Conservation (phyloP, 2,888 invertebrate genomes). For the Lasioglossum malachurum region DNA sequence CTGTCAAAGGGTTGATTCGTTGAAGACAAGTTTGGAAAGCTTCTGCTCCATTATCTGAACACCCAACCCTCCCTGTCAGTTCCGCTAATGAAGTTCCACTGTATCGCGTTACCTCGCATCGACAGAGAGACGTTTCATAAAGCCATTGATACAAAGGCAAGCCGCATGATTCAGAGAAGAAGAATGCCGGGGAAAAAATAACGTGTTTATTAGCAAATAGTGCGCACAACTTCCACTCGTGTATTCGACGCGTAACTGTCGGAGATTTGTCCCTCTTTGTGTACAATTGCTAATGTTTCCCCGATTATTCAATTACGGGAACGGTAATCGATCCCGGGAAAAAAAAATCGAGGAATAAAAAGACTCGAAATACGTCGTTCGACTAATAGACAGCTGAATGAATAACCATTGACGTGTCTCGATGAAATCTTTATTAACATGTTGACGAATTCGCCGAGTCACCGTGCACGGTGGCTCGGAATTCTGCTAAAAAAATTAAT, state of each 20-base stretch:
- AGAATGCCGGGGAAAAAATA: constrained; percentile 11
- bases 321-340: constrained; percentile 62
- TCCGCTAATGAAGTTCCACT: constrained; percentile 4
- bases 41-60: background rate
- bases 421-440: constrained; percentile 59
- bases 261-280: constrained; percentile 22
- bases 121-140: background rate
- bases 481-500: background rate
- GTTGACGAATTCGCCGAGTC: constrained; percentile 58
- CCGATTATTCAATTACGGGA: constrained; percentile 55
- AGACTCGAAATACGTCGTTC: constrained; percentile 52
- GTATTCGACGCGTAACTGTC: constrained; percentile 25
- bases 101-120: background rate
- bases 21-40: background rate
- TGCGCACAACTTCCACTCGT: constrained; percentile 32
- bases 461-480: background rate
- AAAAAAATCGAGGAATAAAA: constrained; percentile 28
- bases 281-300: constrained; percentile 41
- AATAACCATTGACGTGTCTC: constrained; percentile 66
- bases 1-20: background rate
- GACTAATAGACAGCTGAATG: constrained; percentile 53
- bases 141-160: constrained; percentile 12
- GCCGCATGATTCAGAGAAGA: constrained; percentile 13
- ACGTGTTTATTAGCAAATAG: constrained; percentile 17
- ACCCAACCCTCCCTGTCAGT: background rate